phyloP scores from a whole-genome alignment of 2,797 vertebrate species.

The Neomorphus geoffroyi region DNA sequence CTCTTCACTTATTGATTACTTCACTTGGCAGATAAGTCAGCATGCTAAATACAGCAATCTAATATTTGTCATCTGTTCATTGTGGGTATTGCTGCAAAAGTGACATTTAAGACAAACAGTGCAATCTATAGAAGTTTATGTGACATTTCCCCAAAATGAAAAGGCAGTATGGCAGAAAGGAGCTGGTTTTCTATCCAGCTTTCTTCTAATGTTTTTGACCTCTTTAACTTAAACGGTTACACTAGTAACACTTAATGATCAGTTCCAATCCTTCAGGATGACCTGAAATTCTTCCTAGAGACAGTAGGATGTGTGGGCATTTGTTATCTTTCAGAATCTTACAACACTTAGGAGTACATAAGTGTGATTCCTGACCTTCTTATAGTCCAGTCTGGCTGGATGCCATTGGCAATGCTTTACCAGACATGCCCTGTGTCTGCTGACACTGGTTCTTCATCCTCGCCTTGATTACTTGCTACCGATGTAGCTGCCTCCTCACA shows the following conservation, averaged over 20 bases:
- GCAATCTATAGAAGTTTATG: accelerated
- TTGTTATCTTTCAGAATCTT: neutral
- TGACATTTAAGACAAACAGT: neutral
- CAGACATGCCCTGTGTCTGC: neutral
- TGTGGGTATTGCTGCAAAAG: neutral
- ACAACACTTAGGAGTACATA: neutral
- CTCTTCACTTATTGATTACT: neutral
- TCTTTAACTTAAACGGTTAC: neutral
- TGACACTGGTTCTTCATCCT: neutral
- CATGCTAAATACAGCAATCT: neutral
- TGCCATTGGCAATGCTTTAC: neutral
- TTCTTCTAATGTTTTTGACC: neutral
- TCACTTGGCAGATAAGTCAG: neutral
- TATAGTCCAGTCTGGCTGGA: neutral
- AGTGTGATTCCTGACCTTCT: neutral
- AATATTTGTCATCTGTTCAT: neutral
- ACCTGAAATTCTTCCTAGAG: neutral
- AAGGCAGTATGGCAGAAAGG: neutral
- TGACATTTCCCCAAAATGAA: neutral
- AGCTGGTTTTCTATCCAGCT: neutral
- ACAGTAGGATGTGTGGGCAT: neutral
- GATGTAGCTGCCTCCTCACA: neutral
- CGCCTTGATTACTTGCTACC: neutral
- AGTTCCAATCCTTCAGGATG: neutral
- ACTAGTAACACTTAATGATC: neutral